Percentiles rank a stretch among this genome's conserved stretches.
These are phyloP conservation scores for Apodemus speciosus DNA, from an alignment of 2,113 vertebrate genomes.

Conservation along the genomic window DNA sequence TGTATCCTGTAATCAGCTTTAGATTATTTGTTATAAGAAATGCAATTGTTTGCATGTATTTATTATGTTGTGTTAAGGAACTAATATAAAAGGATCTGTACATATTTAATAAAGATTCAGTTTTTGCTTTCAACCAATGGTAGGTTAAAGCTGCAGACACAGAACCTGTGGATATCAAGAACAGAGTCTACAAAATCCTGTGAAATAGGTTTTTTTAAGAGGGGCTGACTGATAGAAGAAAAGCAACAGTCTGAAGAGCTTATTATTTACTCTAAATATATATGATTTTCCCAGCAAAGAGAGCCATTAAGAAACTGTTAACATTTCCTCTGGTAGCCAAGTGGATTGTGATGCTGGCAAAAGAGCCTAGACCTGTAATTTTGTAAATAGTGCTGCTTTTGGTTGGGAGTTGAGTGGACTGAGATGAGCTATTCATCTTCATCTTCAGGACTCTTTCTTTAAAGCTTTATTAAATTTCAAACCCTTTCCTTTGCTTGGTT, in stretches of 20 bases:
- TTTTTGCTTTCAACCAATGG: neutral
- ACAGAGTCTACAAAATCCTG: neutral
- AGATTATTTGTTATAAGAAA: neutral
- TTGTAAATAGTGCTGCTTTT: slow-evolving; percentile 56
- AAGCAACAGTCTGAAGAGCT: too few relatives aligned
- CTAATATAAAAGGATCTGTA: neutral
- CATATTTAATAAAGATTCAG: neutral
- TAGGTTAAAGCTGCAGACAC: neutral
- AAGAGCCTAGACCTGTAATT: slow-evolving; percentile 41
- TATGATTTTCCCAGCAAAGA: slow-evolving; percentile 15
- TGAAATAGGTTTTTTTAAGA: slow-evolving; percentile 37
- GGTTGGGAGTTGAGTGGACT: neutral
- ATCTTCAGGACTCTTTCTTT: slow-evolving; percentile 47
- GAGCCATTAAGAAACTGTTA: slow-evolving; percentile 55
- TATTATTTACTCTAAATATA: slow-evolving; percentile 42
- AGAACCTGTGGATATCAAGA: neutral
- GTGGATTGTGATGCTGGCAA: neutral
- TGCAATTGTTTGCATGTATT: neutral
- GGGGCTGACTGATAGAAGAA: neutral
- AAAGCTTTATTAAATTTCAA: slow-evolving; percentile 35
- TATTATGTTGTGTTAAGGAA: neutral
- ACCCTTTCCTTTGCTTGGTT: slow-evolving; percentile 28
- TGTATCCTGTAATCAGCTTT: neutral
- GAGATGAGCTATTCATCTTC: slow-evolving; percentile 16
- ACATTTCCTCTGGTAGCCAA: slow-evolving; percentile 26